Base-by-base conservation (phyloP, 2,113 vertebrate species). In the Phylloscopus trochiloides region DNA sequence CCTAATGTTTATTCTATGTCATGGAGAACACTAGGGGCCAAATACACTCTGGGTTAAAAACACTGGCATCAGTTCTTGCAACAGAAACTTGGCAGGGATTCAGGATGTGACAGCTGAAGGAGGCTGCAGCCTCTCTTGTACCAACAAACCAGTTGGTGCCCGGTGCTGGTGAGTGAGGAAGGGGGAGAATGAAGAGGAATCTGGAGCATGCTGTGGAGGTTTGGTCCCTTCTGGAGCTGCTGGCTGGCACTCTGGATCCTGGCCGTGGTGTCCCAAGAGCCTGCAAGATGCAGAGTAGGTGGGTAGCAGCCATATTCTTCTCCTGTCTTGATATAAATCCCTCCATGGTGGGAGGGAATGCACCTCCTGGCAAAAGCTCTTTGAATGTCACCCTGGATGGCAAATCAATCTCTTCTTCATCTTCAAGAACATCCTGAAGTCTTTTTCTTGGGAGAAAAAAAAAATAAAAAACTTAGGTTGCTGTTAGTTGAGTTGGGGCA, bases 1-100 rank as follows among this genome's bases (percentile, higher is more conserved):
- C 93, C 96, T 87, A 74, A 88, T 95, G 86, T 97, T 97, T 96
- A 92, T 95, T 92, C 94, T 95, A 47, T 96, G 96, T 94, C 88
- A 95, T 92, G 95, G 90, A 97, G 95, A 96, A 88, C 71, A 95
- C 73, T 5, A 61, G 38, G 84, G 95, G 94, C 93, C 91, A 95
- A 94, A 95, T 75, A 94, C 93, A 81, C 81, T 82, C 87, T 91
- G 91, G 91, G 93, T 95, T 97, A 95, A 93, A 93, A 96, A 87
- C 93, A 86, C 94, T 96, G 95, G 90, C 90, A 94, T 74, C 72
- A 34, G 52, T 70, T 86, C 88, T 97, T 94, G 91, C 88, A 95
- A 84, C 88, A 93, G 20, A 90, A 76, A 79, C 21, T 92, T 94
- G 94, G 96, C 96, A 36, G 55, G 43, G 43, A 26, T 55, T 92